phyloP scores from a whole-genome alignment of 2,113 vertebrate species.

The Odocoileus hemionus region DNA sequence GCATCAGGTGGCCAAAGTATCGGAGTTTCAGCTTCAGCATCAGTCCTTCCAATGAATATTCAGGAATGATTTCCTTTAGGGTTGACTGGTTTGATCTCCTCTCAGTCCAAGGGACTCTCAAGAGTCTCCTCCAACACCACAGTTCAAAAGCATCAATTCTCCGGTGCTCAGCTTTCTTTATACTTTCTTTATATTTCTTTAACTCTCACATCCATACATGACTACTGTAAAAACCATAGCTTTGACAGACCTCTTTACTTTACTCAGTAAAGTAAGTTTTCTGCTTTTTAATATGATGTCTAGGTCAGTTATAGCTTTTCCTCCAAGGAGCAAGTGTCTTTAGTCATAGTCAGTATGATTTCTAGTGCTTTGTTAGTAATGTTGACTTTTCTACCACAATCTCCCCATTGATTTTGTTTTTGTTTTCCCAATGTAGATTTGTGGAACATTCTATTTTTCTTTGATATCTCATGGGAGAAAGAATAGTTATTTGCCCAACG shows the following conservation, averaged over 20 bases:
- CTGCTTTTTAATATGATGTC: neutral
- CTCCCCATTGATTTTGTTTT: neutral
- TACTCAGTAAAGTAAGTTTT: neutral
- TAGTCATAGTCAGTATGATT: neutral
- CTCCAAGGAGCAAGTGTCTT: neutral
- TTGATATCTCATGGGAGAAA: neutral
- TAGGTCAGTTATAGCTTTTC: neutral
- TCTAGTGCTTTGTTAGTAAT: neutral
- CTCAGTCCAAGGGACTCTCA: neutral
- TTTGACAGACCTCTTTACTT: neutral
- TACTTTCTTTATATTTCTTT: neutral
- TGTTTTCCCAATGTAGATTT: neutral
- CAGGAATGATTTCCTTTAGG: neutral
- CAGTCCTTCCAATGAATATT: neutral
- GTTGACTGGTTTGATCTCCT: neutral
- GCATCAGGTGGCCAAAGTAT: neutral
- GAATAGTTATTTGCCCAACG: neutral
- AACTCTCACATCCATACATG: neutral
- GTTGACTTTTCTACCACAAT: neutral
- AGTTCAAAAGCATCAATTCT: neutral
- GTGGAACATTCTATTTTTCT: neutral
- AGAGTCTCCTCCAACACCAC: neutral
- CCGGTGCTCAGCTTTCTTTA: neutral
- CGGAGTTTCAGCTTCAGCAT: neutral
- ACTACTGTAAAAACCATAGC: neutral